Evolutionary conservation across 2,888 invertebrate genomes (phyloP).

Genomic region (Perizoma affinitatum): DNA sequence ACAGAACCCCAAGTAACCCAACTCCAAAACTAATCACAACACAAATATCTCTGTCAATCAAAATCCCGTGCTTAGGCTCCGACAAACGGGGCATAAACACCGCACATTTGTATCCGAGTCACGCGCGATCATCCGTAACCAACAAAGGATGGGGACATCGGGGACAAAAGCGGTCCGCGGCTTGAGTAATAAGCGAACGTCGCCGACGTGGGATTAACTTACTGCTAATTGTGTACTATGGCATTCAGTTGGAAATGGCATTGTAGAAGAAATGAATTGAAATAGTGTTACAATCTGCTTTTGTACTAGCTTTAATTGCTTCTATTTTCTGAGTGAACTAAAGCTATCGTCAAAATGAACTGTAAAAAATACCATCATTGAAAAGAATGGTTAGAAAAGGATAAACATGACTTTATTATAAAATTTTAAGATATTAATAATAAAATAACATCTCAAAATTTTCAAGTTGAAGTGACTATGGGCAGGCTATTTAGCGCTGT

Average conservation of each 20-base stretch:
- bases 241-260: conserved; percentile 13
- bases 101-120: conserved; percentile 66
- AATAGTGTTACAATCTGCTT: conserved; percentile 11
- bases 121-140: conserved; percentile 74
- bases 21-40: conserved; percentile 42
- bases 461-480: too few species aligned
- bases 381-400: too few species aligned
- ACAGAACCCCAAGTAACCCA: conserved; percentile 18
- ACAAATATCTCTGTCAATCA: conserved; percentile 72
- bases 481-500: too few species aligned
- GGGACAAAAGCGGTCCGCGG: conserved; percentile 41
- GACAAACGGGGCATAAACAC: conserved; percentile 63
- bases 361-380: too few species aligned
- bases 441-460: too few species aligned
- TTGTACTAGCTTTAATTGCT: conserved; percentile 1
- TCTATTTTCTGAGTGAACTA: not conserved
- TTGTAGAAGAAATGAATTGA: conserved; percentile 21
- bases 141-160: conserved; percentile 52
- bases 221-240: conserved; percentile 30
- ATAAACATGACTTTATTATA: too few species aligned
- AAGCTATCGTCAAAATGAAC: too few species aligned
- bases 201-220: conserved; percentile 21
- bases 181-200: conserved; percentile 32
- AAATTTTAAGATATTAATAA: too few species aligned
- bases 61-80: conserved; percentile 51